Conservation (phyloP, 2,888 invertebrate species). For the Quadroppia sp. region DNA sequence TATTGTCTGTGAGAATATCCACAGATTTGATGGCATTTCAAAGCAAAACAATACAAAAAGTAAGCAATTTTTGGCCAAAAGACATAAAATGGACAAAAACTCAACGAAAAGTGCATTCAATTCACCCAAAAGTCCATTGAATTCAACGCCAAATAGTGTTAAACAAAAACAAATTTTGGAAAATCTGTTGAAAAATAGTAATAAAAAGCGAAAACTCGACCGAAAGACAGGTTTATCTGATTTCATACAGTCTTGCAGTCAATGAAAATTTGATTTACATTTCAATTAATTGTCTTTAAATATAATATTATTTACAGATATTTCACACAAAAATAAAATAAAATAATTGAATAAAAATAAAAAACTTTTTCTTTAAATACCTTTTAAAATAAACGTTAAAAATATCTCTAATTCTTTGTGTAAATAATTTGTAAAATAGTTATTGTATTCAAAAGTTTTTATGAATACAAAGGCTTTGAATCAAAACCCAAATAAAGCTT, state of each 20-base stretch:
- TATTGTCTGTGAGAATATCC: background rate
- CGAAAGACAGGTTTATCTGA: constrained; percentile 37
- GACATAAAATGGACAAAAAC: background rate
- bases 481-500: too few species aligned
- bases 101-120: background rate
- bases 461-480: too few species aligned
- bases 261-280: background rate
- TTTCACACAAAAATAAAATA: background rate
- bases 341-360: too few species aligned
- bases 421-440: too few species aligned
- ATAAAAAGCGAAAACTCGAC: constrained; percentile 24
- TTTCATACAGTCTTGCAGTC: constrained; percentile 23
- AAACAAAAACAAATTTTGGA: constrained; percentile 24
- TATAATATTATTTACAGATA: too few species aligned
- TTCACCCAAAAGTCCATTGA: background rate
- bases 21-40: constrained; percentile 8
- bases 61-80: background rate
- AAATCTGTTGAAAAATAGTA: constrained; percentile 26
- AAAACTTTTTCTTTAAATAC: too few species aligned
- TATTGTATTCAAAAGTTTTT: too few species aligned
- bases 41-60: background rate
- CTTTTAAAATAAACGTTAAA: too few species aligned
- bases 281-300: background rate
- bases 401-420: too few species aligned
- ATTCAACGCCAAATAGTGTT: background rate